Evolutionary conservation across 2,113 vertebrate genomes (phyloP), one percentile per base, ranked within the genome.

Genomic region (Sylvietta virens): DNA sequence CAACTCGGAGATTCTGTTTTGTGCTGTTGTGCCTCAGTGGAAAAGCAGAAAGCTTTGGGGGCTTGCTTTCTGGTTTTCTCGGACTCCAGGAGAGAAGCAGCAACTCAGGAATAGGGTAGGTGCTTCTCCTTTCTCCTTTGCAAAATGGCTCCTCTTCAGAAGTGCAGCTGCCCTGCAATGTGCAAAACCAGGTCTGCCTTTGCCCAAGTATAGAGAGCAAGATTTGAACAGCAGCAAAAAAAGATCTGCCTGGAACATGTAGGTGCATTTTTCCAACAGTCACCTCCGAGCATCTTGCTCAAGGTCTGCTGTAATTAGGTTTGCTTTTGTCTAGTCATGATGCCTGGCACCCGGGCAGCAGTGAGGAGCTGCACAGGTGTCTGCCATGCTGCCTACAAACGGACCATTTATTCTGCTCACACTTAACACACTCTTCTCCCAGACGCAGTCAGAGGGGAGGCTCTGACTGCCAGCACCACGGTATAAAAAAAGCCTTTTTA

Each of bases 391-490:
- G 71, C 65, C 45, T 72, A 33, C 4, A 1, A 71, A 67, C 0
- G 0, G 9, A 84, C 74, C 66, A 92, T 90, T 88, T 93, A 95
- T 95, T 94, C 95, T 66, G 85, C 92, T 97, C 95, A 95, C 82
- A 91, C 53, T 67, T 85, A 26, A 77, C 66, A 73, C 7, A 3
- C 42, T 80, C n/a, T 65, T 85, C 85, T 80, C 79, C 62, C 92
- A 77, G 62, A 57, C 2, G 0, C 88, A 93, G 54, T 60, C 74
- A 90, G 66, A 72, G 47, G 40, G 53, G 56, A 82, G 74, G 87
- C 79, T 95, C 81, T 93, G 85, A 35, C 81, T 93, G 74, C 58
- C 87, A 76, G 79, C 39, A 86, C 24, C 33, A 73, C 17, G 1
- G 42, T 28, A 76, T 27, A 12, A 84, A 84, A 77, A 87, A 74